Evolutionary conservation across 2,888 invertebrate species (phyloP), one percentile per base, ranked within the genome.

Genomic region (Sepiola atlantica): DNA sequence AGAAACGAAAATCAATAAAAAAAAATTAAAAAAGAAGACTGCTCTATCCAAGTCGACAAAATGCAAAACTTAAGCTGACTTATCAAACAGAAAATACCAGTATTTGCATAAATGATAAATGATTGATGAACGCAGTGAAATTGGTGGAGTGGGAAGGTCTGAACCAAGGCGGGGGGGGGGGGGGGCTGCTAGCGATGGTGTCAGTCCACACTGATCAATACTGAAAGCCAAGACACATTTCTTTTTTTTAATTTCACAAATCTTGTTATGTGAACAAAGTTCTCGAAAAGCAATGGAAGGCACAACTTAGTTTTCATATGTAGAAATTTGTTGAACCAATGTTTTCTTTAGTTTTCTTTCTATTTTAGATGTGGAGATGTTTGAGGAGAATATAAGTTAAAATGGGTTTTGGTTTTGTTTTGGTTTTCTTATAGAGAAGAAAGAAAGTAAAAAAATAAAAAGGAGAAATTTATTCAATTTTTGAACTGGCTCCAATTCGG

Each of bases 131-230:
- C n/a, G n/a, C 16, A 32, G 16, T 16, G 10, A n/a, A 21, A 6
- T 16, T 4, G 77, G 77, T 10, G 12, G 2, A 2, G 77, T 4
- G 28, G 12, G 14, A 45, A 8, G 45, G 45, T 2, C 2, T 45
- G 45, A 77, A 77, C n/a, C 77, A 4, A n/a, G 16, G 18, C 0
- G 21, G 8, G 16, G 18, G 0, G 77, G 77, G 12, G n/a, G 16
- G n/a, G 77, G 24, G 28, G 2, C 0, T 10, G 0, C n/a, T 12
- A 12, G 0, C 0, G 32, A 18, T 12, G 32, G 16, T 77, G n/a
- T 77, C 77, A 77, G 14, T 77, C n/a, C 6, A 16, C 21, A 14
- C n/a, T 77, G 77, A 77, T 77, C 77, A 18, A 77, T 77, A 77
- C 14, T n/a, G 32, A 77, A 77, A 77, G 28, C 77, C n/a, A 77